Base-by-base conservation (phyloP, 2,113 vertebrate species). In the Ellobius talpinus region DNA sequence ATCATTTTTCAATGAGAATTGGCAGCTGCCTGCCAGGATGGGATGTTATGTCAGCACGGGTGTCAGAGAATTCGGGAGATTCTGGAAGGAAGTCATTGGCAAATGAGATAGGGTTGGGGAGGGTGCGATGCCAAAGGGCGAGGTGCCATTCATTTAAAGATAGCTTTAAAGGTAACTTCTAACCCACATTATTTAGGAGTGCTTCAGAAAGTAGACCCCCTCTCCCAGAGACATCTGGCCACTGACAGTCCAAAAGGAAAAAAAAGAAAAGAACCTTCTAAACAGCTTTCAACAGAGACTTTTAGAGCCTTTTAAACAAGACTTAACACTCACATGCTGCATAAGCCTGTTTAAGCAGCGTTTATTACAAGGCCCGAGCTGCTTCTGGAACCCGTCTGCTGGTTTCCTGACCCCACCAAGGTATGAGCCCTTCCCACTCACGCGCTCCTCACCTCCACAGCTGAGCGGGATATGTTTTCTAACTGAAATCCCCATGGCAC, bases 251-350 rank as follows among this genome's bases (percentile, higher is more conserved):
- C 23, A 84, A 55, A 7, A 42, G 77, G 91, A 45, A 97, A 97
- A 97, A 97, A 97, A 92, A 87, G 58, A 73, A 77, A 97, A 98
- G 66, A 55, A 76, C 39, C 95, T 94, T 91, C 3, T 58, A 92
- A 87, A 87, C 96, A n/a, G 55, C 4, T 90, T 91, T 96, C 23
- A 93, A 94, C 92, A 92, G 84, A 94, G 91, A 97, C 95, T 96
- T 98, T 96, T 91, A 96, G 76, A 96, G 88, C 70, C 94, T 89
- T 90, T 97, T 98, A 97, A 89, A 97, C 21, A 96, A 93, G 81
- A 97, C 96, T 72, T 92, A 84, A 45, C 79, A 97, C 78, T 95
- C 1, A 50, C 78, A 92, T 95, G 81, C 65, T 61, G 39, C 7
- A 14, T 39, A 96, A 95, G 97, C 77, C 91, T 78, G 86, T 96